Evolutionary conservation across 2,888 invertebrate genomes (phyloP), one percentile per base, ranked within the genome.

Genomic region (Deladenus siricidicola): DNA sequence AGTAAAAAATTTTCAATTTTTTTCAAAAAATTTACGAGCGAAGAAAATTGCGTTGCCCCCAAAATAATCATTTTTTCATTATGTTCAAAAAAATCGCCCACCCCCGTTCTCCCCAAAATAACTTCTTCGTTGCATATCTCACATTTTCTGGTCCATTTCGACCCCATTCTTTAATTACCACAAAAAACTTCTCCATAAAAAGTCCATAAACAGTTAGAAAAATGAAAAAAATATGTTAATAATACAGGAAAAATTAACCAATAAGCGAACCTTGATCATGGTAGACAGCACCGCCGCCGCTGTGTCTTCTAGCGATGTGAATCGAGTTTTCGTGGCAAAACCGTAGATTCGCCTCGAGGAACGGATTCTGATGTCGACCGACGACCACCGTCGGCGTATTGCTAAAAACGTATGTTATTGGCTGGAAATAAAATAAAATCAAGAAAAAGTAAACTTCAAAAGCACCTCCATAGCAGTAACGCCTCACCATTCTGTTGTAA

Each of bases 281-380:
- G 80, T 90, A 98, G 26, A 98, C 93, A 3, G 93, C 88, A 28
- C 94, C 96, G 63, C 98, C 85, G 29, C 96, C 96, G 80, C 93
- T 93, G 78, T 89, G 89, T 45, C 98, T 85, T 60, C 98, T 85
- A 0, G 64, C 75, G n/a, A 78, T 26, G 28, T 69, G 83, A 59
- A 94, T 86, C 19, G 86, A 86, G 45, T 84, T 83, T 52, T 86
- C 85, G 64, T 83, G 79, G 52, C 89, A 80, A 45, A 84, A 83
- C 1, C 85, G 84, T 2, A 89, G 82, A 80, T 94, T 88, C 1
- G 89, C 87, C 80, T 98, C 96, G 34, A 86, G 80, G 88, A 93
- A 98, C 0, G 93, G 91, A 81, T 98, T 98, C 81, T 96, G 96
- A 81, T 94, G 90, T 60, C 90, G 85, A 4, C 98, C 98, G 79